These are phyloP conservation scores for Hoplias malabaricus DNA, from an alignment of 2,113 vertebrate species.

Conservation along the genomic window DNA sequence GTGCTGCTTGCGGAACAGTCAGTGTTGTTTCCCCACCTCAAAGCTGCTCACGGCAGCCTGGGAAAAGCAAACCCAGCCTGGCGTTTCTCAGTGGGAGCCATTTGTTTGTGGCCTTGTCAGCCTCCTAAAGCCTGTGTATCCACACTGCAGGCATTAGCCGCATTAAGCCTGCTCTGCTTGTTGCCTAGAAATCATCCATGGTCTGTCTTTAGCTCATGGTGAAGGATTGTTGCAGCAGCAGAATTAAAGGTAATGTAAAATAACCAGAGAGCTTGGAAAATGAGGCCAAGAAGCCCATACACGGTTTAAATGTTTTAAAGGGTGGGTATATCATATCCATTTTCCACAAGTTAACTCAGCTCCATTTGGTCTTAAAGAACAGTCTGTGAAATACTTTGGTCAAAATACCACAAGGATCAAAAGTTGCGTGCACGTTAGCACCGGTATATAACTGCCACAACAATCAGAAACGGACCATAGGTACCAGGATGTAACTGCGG, in stretches of 20 bases:
- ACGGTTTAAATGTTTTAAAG: too few species aligned
- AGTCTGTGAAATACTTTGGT: too few species aligned
- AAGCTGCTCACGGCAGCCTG: background rate
- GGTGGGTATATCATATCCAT: too few species aligned
- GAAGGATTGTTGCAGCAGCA: background rate
- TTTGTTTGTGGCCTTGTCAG: background rate
- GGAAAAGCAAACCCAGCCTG: background rate
- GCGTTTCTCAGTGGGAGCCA: background rate
- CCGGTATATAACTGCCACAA: too few species aligned
- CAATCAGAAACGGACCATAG: too few species aligned
- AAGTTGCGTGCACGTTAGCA: too few species aligned
- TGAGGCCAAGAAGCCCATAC: too few species aligned
- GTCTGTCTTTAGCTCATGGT: background rate
- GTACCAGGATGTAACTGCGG: too few species aligned
- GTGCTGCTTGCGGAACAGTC: background rate
- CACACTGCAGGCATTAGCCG: background rate
- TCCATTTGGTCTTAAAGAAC: too few species aligned
- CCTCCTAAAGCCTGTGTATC: background rate
- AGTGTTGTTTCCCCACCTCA: background rate
- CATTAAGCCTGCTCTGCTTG: background rate
- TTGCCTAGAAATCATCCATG: background rate
- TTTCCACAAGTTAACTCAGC: too few species aligned
- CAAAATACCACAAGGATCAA: too few species aligned
- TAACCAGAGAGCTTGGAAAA: too few species aligned
- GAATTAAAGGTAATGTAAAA: background rate